Evolutionary conservation across 1,140 invertebrate genomes (phyloP).

Genomic region (Cydia strobilella): DNA sequence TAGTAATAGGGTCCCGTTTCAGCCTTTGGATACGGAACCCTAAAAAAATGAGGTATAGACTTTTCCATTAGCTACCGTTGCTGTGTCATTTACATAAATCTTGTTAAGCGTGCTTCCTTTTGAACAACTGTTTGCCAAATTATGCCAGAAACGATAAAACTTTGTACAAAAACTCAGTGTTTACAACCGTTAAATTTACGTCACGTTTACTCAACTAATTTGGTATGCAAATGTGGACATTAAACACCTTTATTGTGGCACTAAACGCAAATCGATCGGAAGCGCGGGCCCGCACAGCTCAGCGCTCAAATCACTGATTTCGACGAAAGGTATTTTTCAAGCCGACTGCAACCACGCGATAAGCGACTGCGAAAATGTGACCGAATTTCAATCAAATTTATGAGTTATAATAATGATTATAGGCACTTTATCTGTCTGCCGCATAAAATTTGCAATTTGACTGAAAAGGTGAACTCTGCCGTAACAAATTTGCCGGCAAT

Average conservation of each 20-base stretch:
- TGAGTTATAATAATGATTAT: conserved; percentile 79
- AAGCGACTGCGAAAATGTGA: conserved; percentile 73
- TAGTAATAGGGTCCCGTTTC: too few species aligned
- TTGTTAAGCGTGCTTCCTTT: neutral
- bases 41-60: too few species aligned
- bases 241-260: conserved; percentile 66
- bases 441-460: conserved; percentile 77
- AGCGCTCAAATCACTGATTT: conserved; percentile 61
- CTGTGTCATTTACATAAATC: neutral
- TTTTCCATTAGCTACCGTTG: too few species aligned
- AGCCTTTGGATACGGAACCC: too few species aligned
- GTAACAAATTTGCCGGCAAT: conserved; percentile 77
- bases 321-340: conserved; percentile 73
- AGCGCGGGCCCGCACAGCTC: conserved; percentile 53
- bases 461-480: conserved; percentile 76
- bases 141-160: conserved; percentile 16
- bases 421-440: conserved; percentile 70
- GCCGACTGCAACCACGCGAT: conserved; percentile 73
- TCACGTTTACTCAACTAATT: conserved; percentile 40
- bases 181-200: conserved; percentile 36
- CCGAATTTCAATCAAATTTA: conserved; percentile 80
- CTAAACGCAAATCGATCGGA: conserved; percentile 76
- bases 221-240: conserved; percentile 57
- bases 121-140: conserved; percentile 22
- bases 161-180: conserved; percentile 31